Evolutionary conservation across 23 tunicate genomes (phyloP), one percentile per base, ranked within the genome.

Genomic region (Halocynthia aurantium): DNA sequence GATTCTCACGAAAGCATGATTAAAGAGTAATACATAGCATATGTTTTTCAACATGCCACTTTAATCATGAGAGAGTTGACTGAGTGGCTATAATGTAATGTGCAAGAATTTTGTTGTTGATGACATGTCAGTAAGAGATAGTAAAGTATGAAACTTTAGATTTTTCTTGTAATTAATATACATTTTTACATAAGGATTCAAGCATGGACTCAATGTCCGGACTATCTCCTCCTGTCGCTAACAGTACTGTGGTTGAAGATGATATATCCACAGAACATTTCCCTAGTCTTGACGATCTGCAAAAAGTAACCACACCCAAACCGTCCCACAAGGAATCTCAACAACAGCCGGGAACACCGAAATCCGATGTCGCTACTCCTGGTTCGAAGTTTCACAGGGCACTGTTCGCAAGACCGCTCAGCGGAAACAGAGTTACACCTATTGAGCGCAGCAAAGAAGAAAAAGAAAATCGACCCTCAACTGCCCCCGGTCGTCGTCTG

Each of bases 391-490:
- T 74, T 18, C 78, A 56, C 56, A 62, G 78, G 5, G 57, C 78
- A 13, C 49, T 70, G 49, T 74, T 74, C 57, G 78, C 64, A 54
- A 10, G 78, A 8, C 55, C 50, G 10, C 55, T 54, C 18, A 56
- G 62, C 22, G 50, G 22, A 53, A 54, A 62, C 11, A 74, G 56
- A 5, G 63, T 54, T 52, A 64, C 17, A 53, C 44, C 44, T 31
- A 4, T 4, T 31, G 44, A 31, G 4, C 4, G 4, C 44, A 44
- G 50, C 17, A 54, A 8, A 53, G 78, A 74, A 12, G 78, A 53
- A 8, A 74, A 74, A 54, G 78, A 74, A 74, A 74, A 74, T 44
- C 65, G 78, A 7, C 78, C 78, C 4, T 55, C 78, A 5, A 74
- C 78, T 19, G 78, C 78, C 8, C 78, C 78, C 0, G 78, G 78